Base-by-base conservation (phyloP, 1,140 invertebrate species). In the Trichonephila inaurata region DNA sequence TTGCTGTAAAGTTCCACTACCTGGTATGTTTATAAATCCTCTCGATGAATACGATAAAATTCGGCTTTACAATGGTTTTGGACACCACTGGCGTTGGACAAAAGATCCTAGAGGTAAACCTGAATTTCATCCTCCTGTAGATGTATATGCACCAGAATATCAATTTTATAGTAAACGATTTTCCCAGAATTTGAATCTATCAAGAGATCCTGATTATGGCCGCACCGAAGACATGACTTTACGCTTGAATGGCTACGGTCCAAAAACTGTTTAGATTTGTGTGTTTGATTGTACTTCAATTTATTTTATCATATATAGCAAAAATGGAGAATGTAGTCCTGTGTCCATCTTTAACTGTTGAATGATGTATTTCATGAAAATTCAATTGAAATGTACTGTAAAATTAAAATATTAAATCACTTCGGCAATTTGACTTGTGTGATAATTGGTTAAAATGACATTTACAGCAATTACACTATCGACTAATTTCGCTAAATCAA, bases 11-110 rank as follows among this genome's bases (percentile, higher is more conserved):
- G 62, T 87, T 10, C 82, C 91, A 16, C 10, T n/a, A 4, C 33
- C 33, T 85, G 83, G 82, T 19, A 87, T 92, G 82, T 92, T 92
- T n/a, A 19, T 92, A 14, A 86, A 92, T 66, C 91, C 91, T 33
- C 21, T 92, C 62, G 82, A 92, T 92, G 51, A 87, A 10, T 8
- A 92, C 16, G 82, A 92, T 12, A 92, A 58, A 72, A 10, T 60
- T 19, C 91, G 62, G 0, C 91, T 92, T 87, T 87, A 21, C 51
- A 92, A 92, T 87, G 82, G 91, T 21, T 72, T 40, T 40, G 66
- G 24, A 16, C 91, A 66, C 1, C 19, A 69, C n/a, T 85, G 91
- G 60, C 21, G 40, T 44, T 92, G 82, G 91, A 86, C 19, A 4
- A 87, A 87, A 72, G 51, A 92, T 66, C 91, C 91, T 10, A 87